Percentiles rank a stretch among this genome's conserved stretches.
phyloP scores from a whole-genome alignment of 92 coral and sea anemone genomes.

The Heteractis magnifica region DNA sequence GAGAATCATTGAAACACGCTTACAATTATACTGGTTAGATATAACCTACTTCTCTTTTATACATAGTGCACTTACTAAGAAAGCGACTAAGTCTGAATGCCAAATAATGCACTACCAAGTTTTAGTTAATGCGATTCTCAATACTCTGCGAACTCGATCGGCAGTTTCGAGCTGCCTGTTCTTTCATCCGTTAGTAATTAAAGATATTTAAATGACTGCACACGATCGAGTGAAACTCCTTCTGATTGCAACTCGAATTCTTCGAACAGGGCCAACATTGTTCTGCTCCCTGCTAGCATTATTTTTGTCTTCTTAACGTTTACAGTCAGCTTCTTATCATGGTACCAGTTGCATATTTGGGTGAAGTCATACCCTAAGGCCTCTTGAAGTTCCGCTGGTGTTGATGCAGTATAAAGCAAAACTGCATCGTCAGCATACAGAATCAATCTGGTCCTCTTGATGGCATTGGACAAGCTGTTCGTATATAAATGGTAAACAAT shows the following conservation, averaged over 20 bases:
- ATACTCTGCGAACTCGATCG: too few species aligned
- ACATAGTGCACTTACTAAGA: too few species aligned
- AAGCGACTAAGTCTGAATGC: too few species aligned
- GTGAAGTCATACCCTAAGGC: conserved; percentile 32
- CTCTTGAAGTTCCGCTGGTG: conserved; percentile 39
- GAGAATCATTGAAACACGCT: too few species aligned
- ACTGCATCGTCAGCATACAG: too few species aligned
- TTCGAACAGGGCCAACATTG: conserved; percentile 37
- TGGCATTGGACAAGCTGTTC: not conserved
- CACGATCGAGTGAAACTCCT: not conserved
- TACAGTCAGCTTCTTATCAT: conserved; percentile 40
- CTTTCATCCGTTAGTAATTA: conserved; percentile 42
- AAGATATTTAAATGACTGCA: conserved; percentile 17
- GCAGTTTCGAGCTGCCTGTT: too few species aligned
- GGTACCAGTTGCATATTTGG: conserved; percentile 46
- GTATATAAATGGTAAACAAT: conserved; percentile 38
- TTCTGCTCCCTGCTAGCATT: conserved; percentile 49
- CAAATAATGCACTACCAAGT: too few species aligned
- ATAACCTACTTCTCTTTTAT: too few species aligned
- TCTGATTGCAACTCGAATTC: conserved; percentile 17
- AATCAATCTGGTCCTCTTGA: too few species aligned
- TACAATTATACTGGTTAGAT: too few species aligned
- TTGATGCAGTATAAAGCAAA: conserved; percentile 28
- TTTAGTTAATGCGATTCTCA: too few species aligned
- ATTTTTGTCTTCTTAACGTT: conserved; percentile 52